Conservation (phyloP, 1,140 invertebrate genomes). For the Drosophila sp. region DNA sequence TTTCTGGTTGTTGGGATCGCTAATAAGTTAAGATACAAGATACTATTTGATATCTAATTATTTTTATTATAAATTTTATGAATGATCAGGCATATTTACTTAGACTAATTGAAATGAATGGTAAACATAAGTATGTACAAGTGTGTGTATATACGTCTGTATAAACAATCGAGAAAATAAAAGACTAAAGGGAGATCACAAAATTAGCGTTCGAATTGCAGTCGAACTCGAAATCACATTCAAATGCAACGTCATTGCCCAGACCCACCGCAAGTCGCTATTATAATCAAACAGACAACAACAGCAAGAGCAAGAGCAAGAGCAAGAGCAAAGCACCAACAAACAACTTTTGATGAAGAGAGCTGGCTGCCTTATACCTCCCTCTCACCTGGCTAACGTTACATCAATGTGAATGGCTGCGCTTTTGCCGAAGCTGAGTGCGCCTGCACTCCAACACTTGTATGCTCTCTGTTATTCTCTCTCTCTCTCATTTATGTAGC, state of each 20-base stretch:
- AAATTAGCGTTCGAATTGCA: constrained; percentile 70
- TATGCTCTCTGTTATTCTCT: constrained; percentile 14
- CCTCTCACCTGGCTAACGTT: constrained; percentile 69
- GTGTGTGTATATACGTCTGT: not conserved
- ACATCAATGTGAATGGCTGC: constrained; percentile 66
- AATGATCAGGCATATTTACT: constrained; percentile 54
- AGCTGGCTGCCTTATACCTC: constrained; percentile 16
- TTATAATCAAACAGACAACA: constrained; percentile 71
- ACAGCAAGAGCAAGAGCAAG: constrained; percentile 49
- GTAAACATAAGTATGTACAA: not conserved
- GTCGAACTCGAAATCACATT: constrained; percentile 57
- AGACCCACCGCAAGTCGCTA: constrained; percentile 73
- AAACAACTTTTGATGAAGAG: constrained; percentile 58
- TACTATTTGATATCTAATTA: not conserved
- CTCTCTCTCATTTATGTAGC: constrained; percentile 25
- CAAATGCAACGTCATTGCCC: constrained; percentile 67
- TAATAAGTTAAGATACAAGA: constrained; percentile 22
- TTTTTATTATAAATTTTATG: constrained; percentile 45
- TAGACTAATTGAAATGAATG: not conserved
- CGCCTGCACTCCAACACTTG: constrained; percentile 29
- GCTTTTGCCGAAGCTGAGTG: constrained; percentile 44
- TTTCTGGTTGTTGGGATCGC: constrained; percentile 14
- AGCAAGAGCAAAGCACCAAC: constrained; percentile 33
- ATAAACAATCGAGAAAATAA: constrained; percentile 28
- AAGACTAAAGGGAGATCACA: constrained; percentile 48